phyloP scores from a whole-genome alignment of 2,888 invertebrate genomes.

The Campaea margaritaria region DNA sequence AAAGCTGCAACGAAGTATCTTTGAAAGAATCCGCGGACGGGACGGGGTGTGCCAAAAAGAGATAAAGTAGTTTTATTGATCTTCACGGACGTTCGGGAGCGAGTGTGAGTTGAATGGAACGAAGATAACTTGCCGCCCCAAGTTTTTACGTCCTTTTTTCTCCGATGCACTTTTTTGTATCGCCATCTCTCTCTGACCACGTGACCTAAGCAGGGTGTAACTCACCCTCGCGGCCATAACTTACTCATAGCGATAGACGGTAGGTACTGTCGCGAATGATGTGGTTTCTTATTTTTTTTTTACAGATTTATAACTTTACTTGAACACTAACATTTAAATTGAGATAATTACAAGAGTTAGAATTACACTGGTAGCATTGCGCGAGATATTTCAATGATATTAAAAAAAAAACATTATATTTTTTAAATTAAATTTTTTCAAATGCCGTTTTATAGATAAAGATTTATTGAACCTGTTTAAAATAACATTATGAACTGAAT shows the following conservation, averaged over 20 bases:
- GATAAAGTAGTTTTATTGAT: conserved; percentile 87
- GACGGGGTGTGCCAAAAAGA: conserved; percentile 86
- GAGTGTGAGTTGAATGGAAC: conserved; percentile 85
- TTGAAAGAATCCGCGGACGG: conserved; percentile 81
- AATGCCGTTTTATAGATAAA: no score
- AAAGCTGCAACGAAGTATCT: conserved; percentile 72
- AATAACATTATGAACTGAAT: no score
- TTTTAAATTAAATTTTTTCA: no score
- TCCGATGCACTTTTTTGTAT: conserved; percentile 55
- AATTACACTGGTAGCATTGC: no score
- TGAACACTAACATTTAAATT: no score
- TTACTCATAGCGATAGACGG: conserved; percentile 85
- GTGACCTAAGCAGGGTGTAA: conserved; percentile 86
- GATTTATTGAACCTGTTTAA: no score
- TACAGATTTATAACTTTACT: conserved; percentile 1
- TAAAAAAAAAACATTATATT: no score
- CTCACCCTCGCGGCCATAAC: conserved; percentile 85
- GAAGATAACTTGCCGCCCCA: conserved; percentile 86
- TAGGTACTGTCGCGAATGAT: conserved; percentile 82
- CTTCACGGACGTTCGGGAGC: conserved; percentile 84
- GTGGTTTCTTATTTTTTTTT: conserved; percentile 68
- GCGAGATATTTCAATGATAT: no score
- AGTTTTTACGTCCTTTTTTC: conserved; percentile 69
- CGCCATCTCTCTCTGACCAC: conserved; percentile 76
- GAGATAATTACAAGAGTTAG: no score